Base-by-base conservation (phyloP, 1,140 invertebrate species). In the Pseudomyrmex flavicornis region DNA sequence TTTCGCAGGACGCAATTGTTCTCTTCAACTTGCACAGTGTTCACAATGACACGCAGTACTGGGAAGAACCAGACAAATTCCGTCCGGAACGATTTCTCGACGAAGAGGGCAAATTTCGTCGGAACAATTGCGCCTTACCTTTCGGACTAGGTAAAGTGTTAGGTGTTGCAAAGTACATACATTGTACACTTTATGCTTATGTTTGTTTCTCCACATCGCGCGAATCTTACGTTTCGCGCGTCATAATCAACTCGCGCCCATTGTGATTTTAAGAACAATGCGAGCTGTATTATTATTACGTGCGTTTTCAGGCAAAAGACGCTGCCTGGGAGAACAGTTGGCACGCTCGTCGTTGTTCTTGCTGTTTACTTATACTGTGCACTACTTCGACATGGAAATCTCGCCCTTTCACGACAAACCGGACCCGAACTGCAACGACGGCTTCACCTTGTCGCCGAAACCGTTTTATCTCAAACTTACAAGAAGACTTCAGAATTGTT, bases 41-140 rank as follows among this genome's bases (percentile, higher is more conserved):
- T 1, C 96, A 97, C 88, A 96, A 96, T 87, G 97, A 97, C 86
- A 85, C 93, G 59, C 87, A 91, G 2, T 94, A 96, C 84, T 98
- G 97, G 97, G 95, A 95, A 7, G 95, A 97, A 87, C 97, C 97
- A 0, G 90, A 96, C 50, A 85, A 90, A 77, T 98, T 98, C 90
- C 92, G 95, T 52, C 97, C 97, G 1, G 96, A 97, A 88, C 92
- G 97, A 87, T 98, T 98, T 92, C 91, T 97, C 15, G 95, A 96
- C 54, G 91, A 95, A 66, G 92, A 95, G 50, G 96, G 96, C n/a
- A 94, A 95, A 82, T 92, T 95, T 22, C 92, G 95, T 59, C 94
- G 95, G 50, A 95, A 96, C 58, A 95, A 96, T 80, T 93, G 94
- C 83, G 94, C 96, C n/a, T 95, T 96, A 76, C 95, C 96, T 22